Evolutionary conservation across 2,888 invertebrate species (phyloP), one percentile per base, ranked within the genome.

Genomic region (Apomyelois bistriatella): DNA sequence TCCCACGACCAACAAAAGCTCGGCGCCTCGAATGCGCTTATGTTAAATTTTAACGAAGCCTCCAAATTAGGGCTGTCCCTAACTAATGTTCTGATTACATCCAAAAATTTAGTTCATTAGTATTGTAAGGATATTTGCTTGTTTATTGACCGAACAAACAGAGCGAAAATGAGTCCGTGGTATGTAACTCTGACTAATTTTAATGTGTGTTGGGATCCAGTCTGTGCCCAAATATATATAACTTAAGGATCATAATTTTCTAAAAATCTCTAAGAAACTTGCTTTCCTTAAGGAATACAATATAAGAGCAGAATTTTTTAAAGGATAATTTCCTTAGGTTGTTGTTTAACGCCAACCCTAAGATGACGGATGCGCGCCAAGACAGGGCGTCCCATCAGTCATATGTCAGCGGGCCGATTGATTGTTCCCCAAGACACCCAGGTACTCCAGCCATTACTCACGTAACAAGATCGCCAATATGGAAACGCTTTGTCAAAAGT

Each of bases 351-450:
- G 62, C 61, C 64, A 59, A 59, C 55, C 53, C 56, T 65, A 60
- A 69, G 69, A 72, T 82, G 84, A 85, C 82, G 70, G 77, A 84
- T 85, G 67, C 67, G 66, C 72, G 52, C 66, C 65, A 70, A 72
- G 79, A 79, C 82, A 79, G 78, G 64, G 68, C 77, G 66, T 69
- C 73, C 77, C 67, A 76, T 74, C 76, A 66, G 73, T 76, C 79
- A 76, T 68, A 62, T 66, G 61, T 60, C 64, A 56, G 64, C 59
- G 57, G 56, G 61, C 58, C 70, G 70, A 78, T 75, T 70, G 74
- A 75, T 76, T 66, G 63, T 60, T 36, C 53, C 51, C 13, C 38
- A 38, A 38, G 38, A 38, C 16, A 36, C 15, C 22, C 51, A 51
- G 47, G 47, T 48, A 52, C 57, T 17, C 37, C 43, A 57, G 55